phyloP scores from a whole-genome alignment of 2,888 invertebrate genomes.

The Mesochorus sp. region DNA sequence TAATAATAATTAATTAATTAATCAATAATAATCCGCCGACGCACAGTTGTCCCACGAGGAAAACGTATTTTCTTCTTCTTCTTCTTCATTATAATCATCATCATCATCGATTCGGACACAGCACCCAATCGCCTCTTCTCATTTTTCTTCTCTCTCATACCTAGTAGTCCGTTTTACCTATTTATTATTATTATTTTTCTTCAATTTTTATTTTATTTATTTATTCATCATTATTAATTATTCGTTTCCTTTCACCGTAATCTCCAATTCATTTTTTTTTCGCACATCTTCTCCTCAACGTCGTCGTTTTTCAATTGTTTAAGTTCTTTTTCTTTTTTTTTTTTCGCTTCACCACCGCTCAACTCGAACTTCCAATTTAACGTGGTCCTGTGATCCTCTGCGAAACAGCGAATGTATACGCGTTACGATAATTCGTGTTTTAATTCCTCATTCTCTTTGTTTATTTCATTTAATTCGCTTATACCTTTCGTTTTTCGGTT shows the following conservation, averaged over 20 bases:
- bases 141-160: slow-evolving; percentile 14
- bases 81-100: background rate
- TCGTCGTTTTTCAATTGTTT: slow-evolving; percentile 25
- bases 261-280: slow-evolving; percentile 26
- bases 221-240: slow-evolving; percentile 37
- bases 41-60: slow-evolving; percentile 47
- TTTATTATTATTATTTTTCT: slow-evolving; percentile 14
- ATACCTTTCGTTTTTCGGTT: background rate
- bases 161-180: slow-evolving; percentile 59
- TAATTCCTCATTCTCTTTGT: background rate
- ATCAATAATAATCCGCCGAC: slow-evolving; percentile 59
- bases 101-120: slow-evolving; percentile 52
- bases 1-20: slow-evolving; percentile 51
- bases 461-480: slow-evolving; percentile 13
- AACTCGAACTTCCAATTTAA: slow-evolving; percentile 4
- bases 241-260: slow-evolving; percentile 30
- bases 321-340: too few relatives aligned
- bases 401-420: slow-evolving; percentile 12
- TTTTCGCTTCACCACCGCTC: background rate
- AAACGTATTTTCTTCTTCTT: slow-evolving; percentile 35
- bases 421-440: background rate
- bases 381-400: slow-evolving; percentile 11
- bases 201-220: slow-evolving; percentile 22
- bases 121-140: slow-evolving; percentile 38
- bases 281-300: slow-evolving; percentile 8